Percentiles rank a stretch among this genome's conserved stretches.
Conservation (phyloP, 2,113 vertebrate genomes). For the Pedetes capensis region DNA sequence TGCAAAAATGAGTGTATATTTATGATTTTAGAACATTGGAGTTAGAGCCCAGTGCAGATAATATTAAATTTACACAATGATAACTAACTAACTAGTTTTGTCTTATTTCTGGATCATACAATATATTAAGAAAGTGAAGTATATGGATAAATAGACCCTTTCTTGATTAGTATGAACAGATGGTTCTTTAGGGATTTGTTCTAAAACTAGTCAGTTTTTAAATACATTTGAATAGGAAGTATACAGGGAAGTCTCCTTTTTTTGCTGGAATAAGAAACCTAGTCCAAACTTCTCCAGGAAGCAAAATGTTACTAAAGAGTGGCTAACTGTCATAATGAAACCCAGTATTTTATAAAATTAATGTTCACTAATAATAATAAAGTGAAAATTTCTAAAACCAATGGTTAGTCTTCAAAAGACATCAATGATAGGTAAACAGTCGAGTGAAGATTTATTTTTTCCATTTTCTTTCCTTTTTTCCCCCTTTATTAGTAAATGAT, state of each 20-base stretch:
- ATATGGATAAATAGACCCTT: not conserved
- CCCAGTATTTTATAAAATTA: too few relatives aligned
- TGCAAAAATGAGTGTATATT: constrained; percentile 1
- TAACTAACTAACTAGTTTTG: constrained; percentile 24
- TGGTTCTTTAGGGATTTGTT: not conserved
- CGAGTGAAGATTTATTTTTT: not conserved
- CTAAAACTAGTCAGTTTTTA: not conserved
- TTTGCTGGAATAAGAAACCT: constrained; percentile 3
- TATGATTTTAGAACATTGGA: constrained; percentile 22
- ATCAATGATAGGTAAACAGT: not conserved
- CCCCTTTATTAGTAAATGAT: too few relatives aligned
- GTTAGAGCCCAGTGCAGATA: not conserved
- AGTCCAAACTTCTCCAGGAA: not conserved
- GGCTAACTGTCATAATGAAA: not conserved
- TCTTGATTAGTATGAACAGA: not conserved
- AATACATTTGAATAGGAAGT: constrained; percentile 15
- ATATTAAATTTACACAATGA: not conserved
- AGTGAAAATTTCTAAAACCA: too few relatives aligned
- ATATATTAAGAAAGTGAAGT: not conserved
- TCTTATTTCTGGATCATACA: not conserved
- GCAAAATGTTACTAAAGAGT: constrained; percentile 24
- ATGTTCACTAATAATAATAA: not conserved
- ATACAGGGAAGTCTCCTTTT: not conserved
- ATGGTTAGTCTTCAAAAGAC: not conserved
- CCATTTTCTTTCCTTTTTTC: not conserved